Base-by-base conservation (phyloP, 2,797 vertebrate species). In the Aldrovandia affinis region DNA sequence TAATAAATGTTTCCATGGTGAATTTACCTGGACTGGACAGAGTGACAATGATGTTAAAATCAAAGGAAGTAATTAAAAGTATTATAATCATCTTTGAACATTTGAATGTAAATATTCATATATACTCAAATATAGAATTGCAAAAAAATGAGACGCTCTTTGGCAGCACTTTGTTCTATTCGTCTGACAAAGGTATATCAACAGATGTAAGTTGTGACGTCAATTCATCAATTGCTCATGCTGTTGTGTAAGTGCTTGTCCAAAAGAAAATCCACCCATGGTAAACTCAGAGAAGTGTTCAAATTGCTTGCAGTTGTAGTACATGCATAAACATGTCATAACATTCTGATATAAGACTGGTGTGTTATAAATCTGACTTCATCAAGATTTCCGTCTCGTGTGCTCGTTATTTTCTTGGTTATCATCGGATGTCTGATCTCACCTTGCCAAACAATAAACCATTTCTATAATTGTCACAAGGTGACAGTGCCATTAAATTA, bases 391-490 rank as follows among this genome's bases (percentile, higher is more conserved):
- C 79, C 25, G 12, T 42, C 79, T 25, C 55, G n/a, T 81, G 6
- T 81, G 79, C 61, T 57, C 15, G 22, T 59, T 39, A 61, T 77
- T 42, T 22, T 83, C 84, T 83, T 70, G 88, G 88, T 89, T 88
- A 89, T 89, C 86, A 84, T 7, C 89, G 83, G 88, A 88, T 91
- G 93, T 91, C 91, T 94, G 91, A 93, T 95, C 93, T 93, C 93
- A 93, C 92, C 84, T 81, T 57, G 75, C 86, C 92, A 91, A 94
- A 95, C 92, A 94, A 95, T 92, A 95, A 94, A 93, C 92, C 44
- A n/a, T 90, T 90, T 91, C 86, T 89, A 89, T 88, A 86, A 86
- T 89, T 25, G 73, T 91, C 90, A 88, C 83, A 91, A 87, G 86
- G 89, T 87, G 47, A 78, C 82, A 50, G 92, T 85, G 87, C 91